A percentile compares a stretch with the other conserved stretches of the same genome.
Conservation (phyloP, 2,888 invertebrate species). For the Morpho achilles region DNA sequence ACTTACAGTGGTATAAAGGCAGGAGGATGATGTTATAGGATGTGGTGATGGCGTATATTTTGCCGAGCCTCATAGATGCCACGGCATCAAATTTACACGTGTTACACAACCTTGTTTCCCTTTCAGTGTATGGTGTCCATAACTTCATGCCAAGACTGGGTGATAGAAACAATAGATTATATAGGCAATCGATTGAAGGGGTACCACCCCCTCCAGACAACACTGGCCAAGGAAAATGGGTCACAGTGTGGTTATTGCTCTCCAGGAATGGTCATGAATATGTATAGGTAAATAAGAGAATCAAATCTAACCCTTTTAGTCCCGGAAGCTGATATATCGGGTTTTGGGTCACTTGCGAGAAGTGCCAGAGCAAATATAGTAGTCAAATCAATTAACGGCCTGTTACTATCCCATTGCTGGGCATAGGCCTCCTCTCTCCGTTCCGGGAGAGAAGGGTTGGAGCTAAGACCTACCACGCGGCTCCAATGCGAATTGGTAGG, state of each 20-base stretch:
- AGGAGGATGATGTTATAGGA: neutral
- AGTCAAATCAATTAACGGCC: too few species aligned
- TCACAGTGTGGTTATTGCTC: conserved; percentile 86
- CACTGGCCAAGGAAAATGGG: conserved; percentile 80
- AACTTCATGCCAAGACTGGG: conserved; percentile 80
- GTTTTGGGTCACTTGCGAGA: too few species aligned
- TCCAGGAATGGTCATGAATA: conserved; percentile 86
- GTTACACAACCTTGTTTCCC: neutral
- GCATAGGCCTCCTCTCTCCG: too few species aligned
- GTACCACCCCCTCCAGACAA: conserved; percentile 81
- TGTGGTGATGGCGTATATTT: neutral
- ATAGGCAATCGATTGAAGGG: conserved; percentile 81
- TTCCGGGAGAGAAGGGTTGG: too few species aligned
- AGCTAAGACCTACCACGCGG: too few species aligned
- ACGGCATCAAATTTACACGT: too few species aligned
- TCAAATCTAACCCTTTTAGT: too few species aligned
- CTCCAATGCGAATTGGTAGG: too few species aligned
- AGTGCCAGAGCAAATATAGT: too few species aligned
- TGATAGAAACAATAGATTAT: conserved; percentile 84
- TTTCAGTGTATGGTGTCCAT: conserved; percentile 80
- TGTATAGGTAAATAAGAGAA: conserved; percentile 36
- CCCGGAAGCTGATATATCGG: too few species aligned
- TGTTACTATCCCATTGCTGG: too few species aligned
- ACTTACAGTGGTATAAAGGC: neutral
- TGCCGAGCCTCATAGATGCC: neutral